Evolutionary conservation across 2,113 vertebrate species (phyloP).

Genomic region (Onychorhynchus coronatus): DNA sequence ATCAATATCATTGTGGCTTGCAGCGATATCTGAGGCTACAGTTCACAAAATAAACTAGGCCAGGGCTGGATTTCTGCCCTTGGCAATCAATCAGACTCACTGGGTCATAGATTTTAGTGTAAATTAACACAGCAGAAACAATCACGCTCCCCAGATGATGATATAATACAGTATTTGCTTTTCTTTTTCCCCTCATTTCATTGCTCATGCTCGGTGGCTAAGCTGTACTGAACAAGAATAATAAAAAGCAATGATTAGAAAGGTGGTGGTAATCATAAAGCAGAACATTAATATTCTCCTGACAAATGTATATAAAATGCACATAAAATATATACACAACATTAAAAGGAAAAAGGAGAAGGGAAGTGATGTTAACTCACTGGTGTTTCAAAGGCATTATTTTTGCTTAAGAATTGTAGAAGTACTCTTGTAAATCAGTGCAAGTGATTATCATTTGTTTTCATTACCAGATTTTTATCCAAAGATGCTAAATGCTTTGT

Average conservation of each 20-base stretch:
- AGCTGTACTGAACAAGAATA: conserved; percentile 67
- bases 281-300: conserved; percentile 61
- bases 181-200: conserved; percentile 51
- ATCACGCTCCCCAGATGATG: conserved; percentile 74
- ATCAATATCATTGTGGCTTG: conserved; percentile 83
- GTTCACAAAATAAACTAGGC: conserved; percentile 87
- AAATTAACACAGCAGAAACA: conserved; percentile 86
- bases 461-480: not conserved
- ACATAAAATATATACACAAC: conserved; percentile 14
- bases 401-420: not conserved
- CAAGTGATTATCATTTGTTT: not conserved
- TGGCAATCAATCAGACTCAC: conserved; percentile 82
- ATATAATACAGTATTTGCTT: conserved; percentile 77
- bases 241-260: conserved; percentile 72
- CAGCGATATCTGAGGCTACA: conserved; percentile 82
- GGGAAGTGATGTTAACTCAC: not conserved
- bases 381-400: not conserved
- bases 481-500: not conserved
- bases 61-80: conserved; percentile 83
- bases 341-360: not conserved
- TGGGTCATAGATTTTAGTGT: conserved; percentile 85
- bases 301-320: conserved; percentile 44
- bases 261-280: conserved; percentile 54
- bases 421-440: not conserved
- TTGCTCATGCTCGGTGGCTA: conserved; percentile 56